Conservation (phyloP, 2,888 invertebrate genomes). For the Athrips mouffetella region DNA sequence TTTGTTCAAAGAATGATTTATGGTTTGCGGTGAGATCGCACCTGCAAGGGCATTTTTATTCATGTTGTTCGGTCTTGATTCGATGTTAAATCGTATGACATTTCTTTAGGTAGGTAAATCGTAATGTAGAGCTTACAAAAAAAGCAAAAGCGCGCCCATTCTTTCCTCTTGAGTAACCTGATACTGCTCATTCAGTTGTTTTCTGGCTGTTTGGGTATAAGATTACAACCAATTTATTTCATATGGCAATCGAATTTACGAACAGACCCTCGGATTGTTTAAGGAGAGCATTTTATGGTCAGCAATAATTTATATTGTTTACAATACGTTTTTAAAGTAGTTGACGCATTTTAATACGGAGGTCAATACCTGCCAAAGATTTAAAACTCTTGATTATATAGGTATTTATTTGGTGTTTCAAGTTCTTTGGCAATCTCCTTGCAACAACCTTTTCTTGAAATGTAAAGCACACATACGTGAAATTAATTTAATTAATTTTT, state of each 20-base stretch:
- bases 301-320: conserved; percentile 44
- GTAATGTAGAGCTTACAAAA: conserved; percentile 49
- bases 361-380: not conserved
- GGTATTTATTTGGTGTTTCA: too few relatives aligned
- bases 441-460: too few relatives aligned
- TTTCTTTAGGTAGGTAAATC: conserved; percentile 37
- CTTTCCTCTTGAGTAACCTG: conserved; percentile 62
- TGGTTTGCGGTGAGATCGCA: conserved; percentile 2
- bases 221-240: conserved; percentile 77
- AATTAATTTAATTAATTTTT: too few relatives aligned
- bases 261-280: conserved; percentile 49
- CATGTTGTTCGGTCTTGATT: conserved; percentile 7
- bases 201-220: conserved; percentile 76
- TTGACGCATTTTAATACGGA: not conserved
- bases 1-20: conserved; percentile 11
- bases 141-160: conserved; percentile 55
- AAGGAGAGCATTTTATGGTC: conserved; percentile 52
- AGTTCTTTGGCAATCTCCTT: too few relatives aligned
- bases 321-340: conserved; percentile 8
- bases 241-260: conserved; percentile 72
- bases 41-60: conserved; percentile 6
- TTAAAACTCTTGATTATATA: too few relatives aligned
- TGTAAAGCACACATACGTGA: too few relatives aligned
- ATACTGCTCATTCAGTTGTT: conserved; percentile 74
- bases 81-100: conserved; percentile 42